Base-by-base conservation (phyloP, 2,113 vertebrate species). In the Poecilia latipinna region DNA sequence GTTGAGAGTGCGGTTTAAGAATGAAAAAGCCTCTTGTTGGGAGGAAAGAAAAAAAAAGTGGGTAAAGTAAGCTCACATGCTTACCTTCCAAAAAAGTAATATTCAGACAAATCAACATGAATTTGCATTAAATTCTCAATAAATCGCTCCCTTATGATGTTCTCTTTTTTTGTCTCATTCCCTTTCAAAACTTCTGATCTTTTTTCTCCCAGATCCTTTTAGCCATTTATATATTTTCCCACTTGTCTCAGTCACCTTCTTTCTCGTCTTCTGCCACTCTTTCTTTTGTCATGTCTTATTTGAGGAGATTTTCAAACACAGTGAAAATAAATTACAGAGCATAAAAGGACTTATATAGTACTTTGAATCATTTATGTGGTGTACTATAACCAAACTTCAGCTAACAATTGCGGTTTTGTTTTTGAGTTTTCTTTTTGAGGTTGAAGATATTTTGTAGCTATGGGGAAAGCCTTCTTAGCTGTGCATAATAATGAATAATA, bases 401-500 rank as follows among this genome's bases (percentile, higher is more conserved):
- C 57, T 60, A 35, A 35, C 74, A 72, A 78, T 75, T 51, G 42
- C 2, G 68, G 84, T 35, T 35, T 10, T 35, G 11, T 29, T 29
- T 29, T 77, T 82, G 75, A 80, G 42, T 81, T 78, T 82, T 81
- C 65, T 78, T 70, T 61, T 81, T 76, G 68, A 70, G 75, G 70
- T 68, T 1, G 24, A 67, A 66, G 75, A 78, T 37, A 70, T 64
- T 61, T 60, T 61, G 65, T 31, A 82, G 88, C 83, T 69, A 68
- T 65, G 76, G 88, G 78, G 88, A 82, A 82, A 70, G 68, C 77
- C 78, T 84, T 79, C 80, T 82, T 88, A 88, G 78, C 17, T 0
- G 61, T 10, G n/a, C 72, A 15, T 35, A 71, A 60, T 84, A 66
- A 81, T 82, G 74, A 84, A 90, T 84, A 83, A 89, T 78, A 82